Base-by-base conservation (phyloP, 1,140 invertebrate genomes). In the Galleria mellonella region DNA sequence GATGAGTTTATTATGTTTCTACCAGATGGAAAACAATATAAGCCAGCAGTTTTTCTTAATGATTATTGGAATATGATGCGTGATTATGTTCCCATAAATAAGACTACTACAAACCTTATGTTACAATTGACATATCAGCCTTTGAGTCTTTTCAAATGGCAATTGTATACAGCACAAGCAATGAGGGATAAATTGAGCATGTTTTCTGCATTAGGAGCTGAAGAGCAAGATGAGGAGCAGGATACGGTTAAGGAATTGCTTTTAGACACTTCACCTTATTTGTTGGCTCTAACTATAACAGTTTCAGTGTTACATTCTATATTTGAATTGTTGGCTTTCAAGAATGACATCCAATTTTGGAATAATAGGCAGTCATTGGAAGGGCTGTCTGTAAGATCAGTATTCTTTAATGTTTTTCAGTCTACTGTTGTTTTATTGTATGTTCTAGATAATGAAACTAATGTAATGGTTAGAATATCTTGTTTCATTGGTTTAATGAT, bases 311-410 rank as follows among this genome's bases (percentile, higher is more conserved):
- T 99, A 2, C 98, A 99, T 86, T 98, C 95, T 57, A 91, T 99
- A 35, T 99, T 99, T 88, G 98, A 99, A 83, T 92, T 99, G 62
- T 88, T 99, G 23, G 98, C 98, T 40, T 99, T 99, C 82, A 99
- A 99, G 89, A 99, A 99, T 89, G 97, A 99, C 87, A 99, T 99
- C 70, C 98, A 99, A 87, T 99, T 99, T 76, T 99, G 98, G 98
- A 97, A 97, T 52, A 98, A 98, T 67, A 89, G 98, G 29, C 96
- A 99, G 77, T 97, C 96, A 4, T 87, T 99, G 17, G 98, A 99
- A 88, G 98, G 98, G 32, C 87, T 99, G 5, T 99, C 97, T 0
- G 98, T 99, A 7, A 91, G 98, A 50, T 98, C 97, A 0, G 97
- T 99, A n/a, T 98, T 99, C 81, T 99, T 99, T 84, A 98, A 97